These are phyloP conservation scores for Myotis vivesi DNA, from an alignment of 2,797 vertebrate genomes.

Conservation along the genomic window DNA sequence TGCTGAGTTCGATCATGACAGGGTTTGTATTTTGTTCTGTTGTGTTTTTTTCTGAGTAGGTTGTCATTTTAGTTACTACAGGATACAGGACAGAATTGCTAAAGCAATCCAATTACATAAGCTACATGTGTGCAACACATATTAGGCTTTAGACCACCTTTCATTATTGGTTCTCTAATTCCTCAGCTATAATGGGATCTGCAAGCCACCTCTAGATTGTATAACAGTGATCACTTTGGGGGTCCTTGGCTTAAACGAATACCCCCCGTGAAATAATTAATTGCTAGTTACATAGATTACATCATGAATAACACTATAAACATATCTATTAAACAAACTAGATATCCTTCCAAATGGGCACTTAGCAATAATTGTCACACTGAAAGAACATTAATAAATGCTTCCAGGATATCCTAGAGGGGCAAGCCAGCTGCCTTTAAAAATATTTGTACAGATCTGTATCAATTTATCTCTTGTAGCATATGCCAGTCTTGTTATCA, in stretches of 20 bases:
- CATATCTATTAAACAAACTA: not conserved
- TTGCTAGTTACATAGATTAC: not conserved
- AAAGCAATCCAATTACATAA: constrained; percentile 73
- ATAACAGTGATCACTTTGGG: not conserved
- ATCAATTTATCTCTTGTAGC: not conserved
- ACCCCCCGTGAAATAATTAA: constrained; percentile 17
- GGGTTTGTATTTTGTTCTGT: constrained; percentile 22
- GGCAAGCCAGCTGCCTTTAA: constrained; percentile 1
- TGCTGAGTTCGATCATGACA: constrained; percentile 78
- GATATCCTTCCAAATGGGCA: not conserved
- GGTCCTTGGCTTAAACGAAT: constrained; percentile 9
- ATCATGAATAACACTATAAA: not conserved
- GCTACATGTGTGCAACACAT: constrained; percentile 45
- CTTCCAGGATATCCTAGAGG: not conserved
- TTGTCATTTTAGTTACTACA: constrained; percentile 78
- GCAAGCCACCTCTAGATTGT: not conserved
- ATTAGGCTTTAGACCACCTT: constrained; percentile 50
- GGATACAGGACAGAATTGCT: constrained; percentile 75
- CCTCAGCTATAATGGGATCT: constrained; percentile 13
- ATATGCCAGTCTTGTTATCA: constrained; percentile 3
- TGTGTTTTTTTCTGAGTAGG: constrained; percentile 71
- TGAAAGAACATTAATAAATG: constrained; percentile 31
- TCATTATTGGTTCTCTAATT: constrained; percentile 44
- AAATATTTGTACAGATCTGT: constrained; percentile 45
- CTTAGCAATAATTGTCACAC: not conserved